Conservation (phyloP, 2,797 vertebrate species). For the Iguana delicatissima region DNA sequence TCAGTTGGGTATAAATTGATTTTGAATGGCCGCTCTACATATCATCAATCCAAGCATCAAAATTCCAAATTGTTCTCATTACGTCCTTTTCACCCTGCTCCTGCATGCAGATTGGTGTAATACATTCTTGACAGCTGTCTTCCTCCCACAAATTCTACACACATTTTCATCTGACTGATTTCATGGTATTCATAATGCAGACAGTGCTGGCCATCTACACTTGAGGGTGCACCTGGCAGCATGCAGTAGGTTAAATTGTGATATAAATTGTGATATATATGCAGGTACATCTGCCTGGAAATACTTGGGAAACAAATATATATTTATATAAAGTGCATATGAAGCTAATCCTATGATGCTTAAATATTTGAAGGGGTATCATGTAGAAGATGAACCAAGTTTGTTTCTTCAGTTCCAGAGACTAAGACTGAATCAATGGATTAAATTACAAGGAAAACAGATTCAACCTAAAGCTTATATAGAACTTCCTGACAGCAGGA, state of each 20-base stretch:
- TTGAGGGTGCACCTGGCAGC: neutral
- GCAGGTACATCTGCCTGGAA: neutral
- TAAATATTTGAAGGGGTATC: too few species aligned
- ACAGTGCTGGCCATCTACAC: neutral
- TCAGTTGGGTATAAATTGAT: neutral
- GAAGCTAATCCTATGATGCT: neutral
- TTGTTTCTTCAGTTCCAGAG: too few species aligned
- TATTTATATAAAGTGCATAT: neutral
- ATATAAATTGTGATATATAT: neutral
- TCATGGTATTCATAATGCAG: conserved; percentile 8
- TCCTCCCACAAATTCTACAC: neutral
- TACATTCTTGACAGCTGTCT: conserved; percentile 34
- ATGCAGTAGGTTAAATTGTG: neutral
- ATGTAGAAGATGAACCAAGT: too few species aligned
- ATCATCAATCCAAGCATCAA: conserved; percentile 29
- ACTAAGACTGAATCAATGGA: too few species aligned
- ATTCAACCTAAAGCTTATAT: too few species aligned
- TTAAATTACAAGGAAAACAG: too few species aligned
- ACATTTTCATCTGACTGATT: conserved; percentile 24
- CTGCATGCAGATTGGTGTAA: conserved; percentile 5
- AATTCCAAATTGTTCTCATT: conserved; percentile 28
- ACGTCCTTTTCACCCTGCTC: neutral
- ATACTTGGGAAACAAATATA: conserved; percentile 19
- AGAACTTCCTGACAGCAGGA: too few species aligned
- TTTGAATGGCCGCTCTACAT: conserved; percentile 30